Conservation (phyloP, 2,888 invertebrate genomes). For the Patella ulyssiponensis region DNA sequence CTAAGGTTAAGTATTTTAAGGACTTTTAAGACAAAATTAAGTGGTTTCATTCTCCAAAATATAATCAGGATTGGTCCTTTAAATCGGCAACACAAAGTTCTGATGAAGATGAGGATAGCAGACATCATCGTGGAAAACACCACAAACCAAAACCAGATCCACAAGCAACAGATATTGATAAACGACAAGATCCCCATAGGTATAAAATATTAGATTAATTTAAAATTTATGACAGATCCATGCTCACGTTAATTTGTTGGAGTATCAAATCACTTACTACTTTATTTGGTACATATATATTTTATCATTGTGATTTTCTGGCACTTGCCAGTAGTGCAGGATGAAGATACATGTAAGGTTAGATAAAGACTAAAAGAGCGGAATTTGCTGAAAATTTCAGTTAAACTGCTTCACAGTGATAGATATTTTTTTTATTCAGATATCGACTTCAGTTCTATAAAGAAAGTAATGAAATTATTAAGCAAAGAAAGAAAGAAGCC, state of each 20-base stretch:
- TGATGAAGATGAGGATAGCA: slow-evolving; percentile 5
- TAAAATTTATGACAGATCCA: neutral
- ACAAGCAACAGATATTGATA: neutral
- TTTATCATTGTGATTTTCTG: too few species aligned
- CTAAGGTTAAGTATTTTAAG: too few species aligned
- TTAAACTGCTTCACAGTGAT: neutral
- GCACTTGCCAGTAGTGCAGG: too few species aligned
- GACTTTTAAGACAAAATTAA: too few species aligned
- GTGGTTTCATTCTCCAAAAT: too few species aligned
- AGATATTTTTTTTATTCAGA: slow-evolving; percentile 43
- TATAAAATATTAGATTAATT: neutral
- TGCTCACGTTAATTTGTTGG: too few species aligned
- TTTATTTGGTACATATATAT: too few species aligned
- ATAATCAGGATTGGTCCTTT: too few species aligned
- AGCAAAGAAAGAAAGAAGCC: slow-evolving; percentile 80
- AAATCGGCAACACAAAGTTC: too few species aligned
- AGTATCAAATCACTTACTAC: too few species aligned
- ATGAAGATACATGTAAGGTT: too few species aligned
- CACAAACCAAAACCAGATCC: neutral
- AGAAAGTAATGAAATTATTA: slow-evolving; percentile 84
- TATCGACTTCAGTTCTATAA: slow-evolving; percentile 88
- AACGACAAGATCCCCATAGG: neutral
- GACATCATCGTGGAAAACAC: neutral
- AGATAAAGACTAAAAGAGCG: too few species aligned
- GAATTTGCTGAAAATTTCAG: neutral